Base-by-base conservation (phyloP, 2,797 vertebrate genomes). In the Periparus ater region DNA sequence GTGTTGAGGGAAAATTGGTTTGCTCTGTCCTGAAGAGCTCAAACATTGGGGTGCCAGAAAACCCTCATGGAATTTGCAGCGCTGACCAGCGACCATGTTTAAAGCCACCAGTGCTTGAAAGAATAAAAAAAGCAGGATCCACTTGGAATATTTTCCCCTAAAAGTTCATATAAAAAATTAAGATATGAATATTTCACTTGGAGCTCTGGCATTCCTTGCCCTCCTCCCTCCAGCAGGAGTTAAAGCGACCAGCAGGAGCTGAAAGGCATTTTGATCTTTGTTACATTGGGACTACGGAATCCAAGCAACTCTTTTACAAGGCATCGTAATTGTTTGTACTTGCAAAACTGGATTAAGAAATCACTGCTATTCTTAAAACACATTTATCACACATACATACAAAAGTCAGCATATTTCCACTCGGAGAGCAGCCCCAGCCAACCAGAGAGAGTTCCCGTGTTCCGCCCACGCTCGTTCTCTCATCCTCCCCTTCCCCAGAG, bases 321-420 rank as follows among this genome's bases (percentile, higher is more conserved):
- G 93, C 95, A 95, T 47, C 90, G 91, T 95, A 94, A 96, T 96
- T 97, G 97, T 97, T 97, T 96, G 91, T 96, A 97, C 97, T 98
- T 98, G 97, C 97, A 98, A 97, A 98, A 97, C 85, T 96, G 94
- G 97, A 97, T 98, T 89, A 98, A 98, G 97, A 98, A 98, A 98
- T 98, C 97, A 68, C 86, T 97, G 97, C 96, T 98, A 91, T 96
- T 97, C 97, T 97, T 96, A 92, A 97, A 92, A 87, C 76, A n/a
- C 96, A 94, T 95, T 95, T 95, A 97, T 97, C 97, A 97, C 97
- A 97, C 95, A 95, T 66, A 47, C 88, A 79, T 50, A 95, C 38
- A 85, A 97, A 97, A 98, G 96, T 97, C 94, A 97, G 95, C 95
- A 91, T 77, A 97, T 97, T 98, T 98, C 87, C 88, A 51, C 95